phyloP scores from a whole-genome alignment of 2,113 vertebrate genomes.

The Emydocephalus ijimae region DNA sequence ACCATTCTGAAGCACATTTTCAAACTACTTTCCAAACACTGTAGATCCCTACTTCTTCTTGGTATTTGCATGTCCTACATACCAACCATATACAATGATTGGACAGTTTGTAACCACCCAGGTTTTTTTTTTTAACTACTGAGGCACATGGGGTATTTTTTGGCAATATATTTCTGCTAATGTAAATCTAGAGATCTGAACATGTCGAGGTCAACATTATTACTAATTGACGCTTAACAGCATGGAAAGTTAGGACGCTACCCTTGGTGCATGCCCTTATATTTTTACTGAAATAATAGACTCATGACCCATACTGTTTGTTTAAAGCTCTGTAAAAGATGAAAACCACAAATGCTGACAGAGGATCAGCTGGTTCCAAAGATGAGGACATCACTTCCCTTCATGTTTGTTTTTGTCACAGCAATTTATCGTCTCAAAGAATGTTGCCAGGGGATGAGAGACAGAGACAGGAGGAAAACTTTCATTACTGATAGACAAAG shows the following conservation, averaged over 20 bases:
- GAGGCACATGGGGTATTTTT: background rate
- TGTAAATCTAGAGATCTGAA: background rate
- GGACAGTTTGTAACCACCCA: background rate
- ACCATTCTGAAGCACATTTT: background rate
- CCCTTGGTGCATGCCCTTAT: background rate
- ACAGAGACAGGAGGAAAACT: background rate
- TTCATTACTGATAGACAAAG: background rate
- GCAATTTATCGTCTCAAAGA: background rate
- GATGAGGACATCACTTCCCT: background rate
- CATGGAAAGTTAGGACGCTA: background rate
- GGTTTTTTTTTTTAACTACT: background rate
- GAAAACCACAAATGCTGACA: background rate
- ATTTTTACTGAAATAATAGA: background rate
- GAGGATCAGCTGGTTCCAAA: background rate
- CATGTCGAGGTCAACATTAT: background rate
- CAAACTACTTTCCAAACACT: background rate
- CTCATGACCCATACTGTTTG: background rate
- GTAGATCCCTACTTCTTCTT: background rate
- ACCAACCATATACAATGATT: background rate
- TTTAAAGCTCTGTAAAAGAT: background rate
- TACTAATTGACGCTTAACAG: background rate
- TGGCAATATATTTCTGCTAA: background rate
- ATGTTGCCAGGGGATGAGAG: background rate
- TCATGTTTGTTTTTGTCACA: background rate
- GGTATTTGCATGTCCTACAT: background rate